Base-by-base conservation (phyloP, 1,140 invertebrate genomes). In the Anagrus nilaparvatae region DNA sequence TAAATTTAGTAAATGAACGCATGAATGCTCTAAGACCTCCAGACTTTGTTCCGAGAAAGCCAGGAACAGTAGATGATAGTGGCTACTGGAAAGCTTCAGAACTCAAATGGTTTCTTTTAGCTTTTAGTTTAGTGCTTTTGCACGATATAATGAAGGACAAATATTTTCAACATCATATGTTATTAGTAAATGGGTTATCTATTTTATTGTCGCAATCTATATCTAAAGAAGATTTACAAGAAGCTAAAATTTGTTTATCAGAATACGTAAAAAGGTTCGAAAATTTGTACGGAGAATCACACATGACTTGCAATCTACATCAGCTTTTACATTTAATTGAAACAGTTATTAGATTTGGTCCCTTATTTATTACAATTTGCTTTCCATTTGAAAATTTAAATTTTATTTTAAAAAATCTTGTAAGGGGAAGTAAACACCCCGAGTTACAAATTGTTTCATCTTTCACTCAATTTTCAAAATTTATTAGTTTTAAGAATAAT, bases 31-130 rank as follows among this genome's bases (percentile, higher is more conserved):
- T 45, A 17, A 31, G 39, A 28, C 44, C 47, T 4, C 49, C 51
- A 12, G 23, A 29, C 32, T 50, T 43, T 9, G 24, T 49, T 2
- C 39, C 35, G 6, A 39, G 53, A 36, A 46, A 50, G 18, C 46
- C 44, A 4, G 25, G 39, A 29, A 35, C 32, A 8, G 7, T 54
- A 28, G 14, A 28, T 10, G 44, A 50, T 23, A 12, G 41, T 7
- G 31, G 29, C 9, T 47, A 43, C 31, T 52, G 52, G 50, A 56
- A 56, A 41, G 48, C 52, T 10, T 43, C 39, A 0, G 48, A 53
- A 27, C 52, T 48, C 25, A 49, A 49, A 28, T 40, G 28, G 0
- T 55, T 46, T 23, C 32, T 44, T 3, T 35, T 50, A 5, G 35
- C 31, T 13, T 47, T 46, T 38, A 50, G 42, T 9, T 6, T 48